These are phyloP conservation scores for Sminthurides aquaticus DNA, from an alignment of 2,888 invertebrate species.

Conservation along the genomic window DNA sequence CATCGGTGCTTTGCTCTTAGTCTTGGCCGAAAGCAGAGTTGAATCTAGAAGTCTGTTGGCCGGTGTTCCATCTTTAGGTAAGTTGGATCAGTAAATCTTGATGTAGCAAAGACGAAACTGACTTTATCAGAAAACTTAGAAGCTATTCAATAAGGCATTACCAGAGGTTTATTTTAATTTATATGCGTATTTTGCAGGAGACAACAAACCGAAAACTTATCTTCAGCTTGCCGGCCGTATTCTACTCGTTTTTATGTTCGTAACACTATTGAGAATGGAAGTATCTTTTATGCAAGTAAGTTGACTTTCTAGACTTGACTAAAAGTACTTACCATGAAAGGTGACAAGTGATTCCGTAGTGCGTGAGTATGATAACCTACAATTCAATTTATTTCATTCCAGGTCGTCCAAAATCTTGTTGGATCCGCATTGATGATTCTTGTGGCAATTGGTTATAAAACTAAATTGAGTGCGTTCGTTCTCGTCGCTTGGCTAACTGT, in stretches of 20 bases:
- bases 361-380: neutral
- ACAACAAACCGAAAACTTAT: constrained; percentile 94
- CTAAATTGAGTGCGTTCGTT: constrained; percentile 91
- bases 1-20: constrained; percentile 90
- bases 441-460: constrained; percentile 96
- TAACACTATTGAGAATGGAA: constrained; percentile 90
- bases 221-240: constrained; percentile 92
- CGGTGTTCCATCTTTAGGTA: constrained; percentile 77
- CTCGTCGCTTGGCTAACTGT: constrained; percentile 79
- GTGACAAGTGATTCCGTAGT: neutral
- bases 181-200: constrained; percentile 53
- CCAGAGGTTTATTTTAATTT: neutral
- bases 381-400: constrained; percentile 40
- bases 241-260: constrained; percentile 96
- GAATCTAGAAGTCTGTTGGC: constrained; percentile 94
- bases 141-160: neutral
- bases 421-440: constrained; percentile 91
- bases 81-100: constrained; percentile 9
- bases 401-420: constrained; percentile 85
- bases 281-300: constrained; percentile 74
- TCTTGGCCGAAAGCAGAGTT: constrained; percentile 89
- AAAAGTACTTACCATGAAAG: neutral
- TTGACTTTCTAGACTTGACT: constrained; percentile 6
- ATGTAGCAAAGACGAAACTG: too few relatives aligned
- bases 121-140: too few relatives aligned